Conservation (phyloP, 2,888 invertebrate genomes). For the Teleogryllus oceanicus region DNA sequence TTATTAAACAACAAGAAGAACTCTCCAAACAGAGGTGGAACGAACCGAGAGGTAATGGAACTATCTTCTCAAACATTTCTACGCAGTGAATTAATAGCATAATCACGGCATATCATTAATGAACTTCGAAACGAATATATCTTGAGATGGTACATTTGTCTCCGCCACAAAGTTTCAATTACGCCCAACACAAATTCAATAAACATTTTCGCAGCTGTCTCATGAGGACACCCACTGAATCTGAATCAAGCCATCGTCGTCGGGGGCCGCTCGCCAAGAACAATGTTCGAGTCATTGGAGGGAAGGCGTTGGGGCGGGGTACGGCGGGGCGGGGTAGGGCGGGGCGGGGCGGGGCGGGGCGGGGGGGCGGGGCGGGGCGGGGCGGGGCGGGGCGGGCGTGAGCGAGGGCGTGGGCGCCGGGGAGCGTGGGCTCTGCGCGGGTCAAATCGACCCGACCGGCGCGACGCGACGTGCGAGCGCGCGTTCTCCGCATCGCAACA, state of each 20-base stretch:
- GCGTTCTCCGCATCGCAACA: not conserved
- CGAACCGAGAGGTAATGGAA: too few species aligned
- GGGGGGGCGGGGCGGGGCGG: not conserved
- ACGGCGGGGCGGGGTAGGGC: not conserved
- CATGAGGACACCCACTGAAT: not conserved
- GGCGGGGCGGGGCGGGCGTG: not conserved
- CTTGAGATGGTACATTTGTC: not conserved
- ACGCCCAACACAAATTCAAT: constrained; percentile 18
- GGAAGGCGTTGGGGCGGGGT: not conserved
- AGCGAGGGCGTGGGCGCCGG: too few species aligned
- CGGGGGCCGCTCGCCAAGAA: not conserved
- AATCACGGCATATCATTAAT: not conserved
- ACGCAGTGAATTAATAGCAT: not conserved
- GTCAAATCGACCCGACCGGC: not conserved
- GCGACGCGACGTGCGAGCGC: not conserved
- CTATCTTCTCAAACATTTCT: too few species aligned
- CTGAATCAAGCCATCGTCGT: not conserved
- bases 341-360: not conserved
- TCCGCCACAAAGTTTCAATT: constrained; percentile 9
- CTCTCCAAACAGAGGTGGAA: too few species aligned
- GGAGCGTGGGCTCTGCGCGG: not conserved
- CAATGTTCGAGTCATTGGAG: not conserved
- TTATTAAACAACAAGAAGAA: too few species aligned
- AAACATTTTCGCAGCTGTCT: constrained; percentile 5
- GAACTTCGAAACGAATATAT: not conserved